phyloP scores from a whole-genome alignment of 1,140 invertebrate species.

The Cyrtorhinus lividipennis region DNA sequence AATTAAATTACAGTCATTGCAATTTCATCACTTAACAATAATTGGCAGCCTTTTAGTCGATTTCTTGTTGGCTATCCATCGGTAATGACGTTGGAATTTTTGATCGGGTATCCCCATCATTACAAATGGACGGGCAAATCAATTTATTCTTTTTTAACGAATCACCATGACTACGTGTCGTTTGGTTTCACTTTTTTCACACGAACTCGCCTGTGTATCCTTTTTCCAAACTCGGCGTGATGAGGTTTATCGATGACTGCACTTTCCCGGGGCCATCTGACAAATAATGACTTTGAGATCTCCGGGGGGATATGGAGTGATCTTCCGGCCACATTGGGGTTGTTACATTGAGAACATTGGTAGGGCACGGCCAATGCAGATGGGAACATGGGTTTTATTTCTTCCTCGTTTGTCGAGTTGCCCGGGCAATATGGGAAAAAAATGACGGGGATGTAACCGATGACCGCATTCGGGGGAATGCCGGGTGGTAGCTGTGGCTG shows the following conservation, averaged over 20 bases:
- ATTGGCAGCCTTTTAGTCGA: neutral
- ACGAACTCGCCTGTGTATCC: constrained; percentile 3
- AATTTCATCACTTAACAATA: neutral
- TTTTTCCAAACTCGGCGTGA: neutral
- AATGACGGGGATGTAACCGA: constrained; percentile 42
- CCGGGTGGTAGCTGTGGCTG: constrained; percentile 9
- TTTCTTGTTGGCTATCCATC: constrained; percentile 1
- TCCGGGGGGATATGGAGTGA: neutral
- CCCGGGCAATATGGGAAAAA: constrained; percentile 43
- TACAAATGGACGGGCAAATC: constrained; percentile 1
- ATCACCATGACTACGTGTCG: neutral
- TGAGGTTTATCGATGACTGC: neutral
- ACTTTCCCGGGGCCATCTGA: neutral
- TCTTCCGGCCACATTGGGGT: neutral
- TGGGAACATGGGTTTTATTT: constrained; percentile 38
- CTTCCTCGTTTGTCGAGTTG: constrained; percentile 29
- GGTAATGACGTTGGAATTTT: constrained; percentile 4
- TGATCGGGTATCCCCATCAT: neutral
- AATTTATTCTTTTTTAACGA: neutral
- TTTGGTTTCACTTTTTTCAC: constrained; percentile 6
- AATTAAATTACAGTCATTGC: neutral
- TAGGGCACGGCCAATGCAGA: constrained; percentile 35
- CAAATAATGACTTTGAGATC: neutral
- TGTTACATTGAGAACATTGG: constrained; percentile 24
- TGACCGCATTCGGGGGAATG: constrained; percentile 33